These are phyloP conservation scores for Drosophila rufa DNA, from an alignment of 1,140 invertebrate species.

Conservation along the genomic window DNA sequence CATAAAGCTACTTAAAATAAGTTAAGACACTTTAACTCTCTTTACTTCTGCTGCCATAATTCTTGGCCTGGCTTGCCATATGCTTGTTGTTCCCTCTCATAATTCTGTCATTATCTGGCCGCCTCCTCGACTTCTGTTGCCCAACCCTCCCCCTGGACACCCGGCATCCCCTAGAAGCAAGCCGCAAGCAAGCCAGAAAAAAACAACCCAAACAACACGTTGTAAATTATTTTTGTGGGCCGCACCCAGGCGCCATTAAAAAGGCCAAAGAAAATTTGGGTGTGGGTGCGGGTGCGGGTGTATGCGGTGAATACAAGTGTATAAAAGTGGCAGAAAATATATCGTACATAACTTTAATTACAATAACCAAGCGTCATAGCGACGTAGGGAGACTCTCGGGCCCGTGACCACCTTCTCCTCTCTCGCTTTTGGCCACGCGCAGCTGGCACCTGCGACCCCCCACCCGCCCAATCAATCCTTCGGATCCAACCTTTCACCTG, in stretches of 20 bases:
- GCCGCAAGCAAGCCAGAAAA: constrained; percentile 17
- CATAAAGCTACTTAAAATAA: not conserved
- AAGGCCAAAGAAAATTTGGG: constrained; percentile 32
- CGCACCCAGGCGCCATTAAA: constrained; percentile 53
- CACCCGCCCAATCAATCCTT: constrained; percentile 23
- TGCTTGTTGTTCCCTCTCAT: constrained; percentile 49
- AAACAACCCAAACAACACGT: constrained; percentile 47
- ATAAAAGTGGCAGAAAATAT: constrained; percentile 60
- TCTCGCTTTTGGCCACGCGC: constrained; percentile 26
- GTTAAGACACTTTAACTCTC: constrained; percentile 17
- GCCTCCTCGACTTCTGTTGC: constrained; percentile 55
- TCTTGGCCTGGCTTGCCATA: constrained; percentile 46
- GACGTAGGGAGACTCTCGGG: not conserved
- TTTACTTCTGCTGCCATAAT: constrained; percentile 23
- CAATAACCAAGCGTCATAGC: constrained; percentile 57
- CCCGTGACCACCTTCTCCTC: not conserved
- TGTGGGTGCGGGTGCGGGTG: not conserved
- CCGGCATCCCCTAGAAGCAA: not conserved
- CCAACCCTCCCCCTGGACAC: not conserved
- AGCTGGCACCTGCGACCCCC: not conserved
- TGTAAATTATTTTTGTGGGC: constrained; percentile 65
- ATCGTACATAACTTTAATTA: constrained; percentile 77
- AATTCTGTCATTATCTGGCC: constrained; percentile 73
- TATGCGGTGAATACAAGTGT: constrained; percentile 41
- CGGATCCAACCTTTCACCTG: constrained; percentile 64